A percentile compares a stretch with the other conserved stretches of the same genome.
Conservation (phyloP, 2,113 vertebrate species). For the Bothrops jararaca region DNA sequence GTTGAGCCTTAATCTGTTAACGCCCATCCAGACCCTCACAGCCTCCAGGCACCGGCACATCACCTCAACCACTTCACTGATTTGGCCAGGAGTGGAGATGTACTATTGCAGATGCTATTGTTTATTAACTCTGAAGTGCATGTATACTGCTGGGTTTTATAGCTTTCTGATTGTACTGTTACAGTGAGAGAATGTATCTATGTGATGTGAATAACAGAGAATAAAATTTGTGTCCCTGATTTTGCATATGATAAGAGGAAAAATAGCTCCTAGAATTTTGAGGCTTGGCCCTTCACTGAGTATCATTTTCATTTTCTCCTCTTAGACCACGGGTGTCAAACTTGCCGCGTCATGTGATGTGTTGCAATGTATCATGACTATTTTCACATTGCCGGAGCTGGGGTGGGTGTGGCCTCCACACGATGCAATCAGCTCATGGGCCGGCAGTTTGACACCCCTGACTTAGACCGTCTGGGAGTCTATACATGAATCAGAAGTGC, state of each 20-base stretch:
- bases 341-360: no score
- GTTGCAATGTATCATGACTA: no score
- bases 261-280: background rate
- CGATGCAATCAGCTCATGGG: no score
- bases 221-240: background rate
- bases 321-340: background rate
- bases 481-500: background rate
- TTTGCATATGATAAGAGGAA: background rate
- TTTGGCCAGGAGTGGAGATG: no score
- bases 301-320: background rate
- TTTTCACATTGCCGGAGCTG: no score
- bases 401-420: no score
- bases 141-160: background rate
- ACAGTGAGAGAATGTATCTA: background rate
- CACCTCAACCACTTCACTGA: no score
- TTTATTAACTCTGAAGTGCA: background rate
- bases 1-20: no score
- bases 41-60: no score
- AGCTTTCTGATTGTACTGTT: background rate
- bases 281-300: background rate
- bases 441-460: no score
- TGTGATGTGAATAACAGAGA: background rate
- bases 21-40: no score
- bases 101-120: background rate
- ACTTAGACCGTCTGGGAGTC: background rate